Conservation (phyloP, 2,888 invertebrate genomes). For the Macropis europaea region DNA sequence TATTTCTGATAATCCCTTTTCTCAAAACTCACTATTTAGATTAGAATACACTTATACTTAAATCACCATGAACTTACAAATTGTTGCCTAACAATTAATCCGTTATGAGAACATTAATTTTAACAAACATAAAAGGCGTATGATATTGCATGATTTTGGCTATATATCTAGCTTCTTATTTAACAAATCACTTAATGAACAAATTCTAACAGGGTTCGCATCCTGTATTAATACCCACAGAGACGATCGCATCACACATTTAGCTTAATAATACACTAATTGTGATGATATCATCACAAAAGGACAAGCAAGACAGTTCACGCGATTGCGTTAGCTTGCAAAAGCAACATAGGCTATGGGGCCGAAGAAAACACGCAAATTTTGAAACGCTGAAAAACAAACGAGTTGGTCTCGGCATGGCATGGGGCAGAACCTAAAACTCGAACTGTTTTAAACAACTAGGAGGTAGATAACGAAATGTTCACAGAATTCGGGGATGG, state of each 20-base stretch:
- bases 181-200: background rate
- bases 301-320: background rate
- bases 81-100: background rate
- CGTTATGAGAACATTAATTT: background rate
- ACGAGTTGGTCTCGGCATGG: constrained; percentile 51
- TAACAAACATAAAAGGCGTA: background rate
- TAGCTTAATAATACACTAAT: constrained; percentile 31
- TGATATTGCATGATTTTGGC: constrained; percentile 12
- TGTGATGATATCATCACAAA: background rate
- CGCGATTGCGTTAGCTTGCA: background rate
- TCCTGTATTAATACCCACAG: background rate
- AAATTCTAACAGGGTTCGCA: background rate
- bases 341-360: background rate
- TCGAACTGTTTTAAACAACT: constrained; percentile 39
- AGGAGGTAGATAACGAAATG: constrained; percentile 70
- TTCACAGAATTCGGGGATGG: constrained; percentile 73
- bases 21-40: background rate
- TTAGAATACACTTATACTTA: background rate
- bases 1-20: background rate
- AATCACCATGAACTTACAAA: background rate
- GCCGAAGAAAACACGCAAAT: background rate
- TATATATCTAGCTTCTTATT: background rate
- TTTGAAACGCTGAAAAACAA: background rate
- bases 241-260: background rate
- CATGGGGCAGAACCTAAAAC: constrained; percentile 34